Conservation (phyloP, 2,113 vertebrate species). For the Aviceda subcristata region DNA sequence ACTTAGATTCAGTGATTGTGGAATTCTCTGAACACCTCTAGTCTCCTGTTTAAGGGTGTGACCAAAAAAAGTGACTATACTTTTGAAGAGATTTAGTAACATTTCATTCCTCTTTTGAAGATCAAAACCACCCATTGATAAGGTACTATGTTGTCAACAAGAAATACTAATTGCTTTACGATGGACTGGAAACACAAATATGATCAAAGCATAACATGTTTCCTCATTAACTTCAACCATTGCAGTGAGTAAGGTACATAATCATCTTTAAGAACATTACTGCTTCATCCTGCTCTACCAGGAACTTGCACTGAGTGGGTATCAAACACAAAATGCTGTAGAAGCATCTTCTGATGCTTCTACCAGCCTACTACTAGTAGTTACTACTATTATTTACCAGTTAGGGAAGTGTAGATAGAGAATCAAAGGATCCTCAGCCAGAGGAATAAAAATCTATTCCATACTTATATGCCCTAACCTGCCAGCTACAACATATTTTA, state of each 20-base stretch:
- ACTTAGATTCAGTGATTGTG: neutral
- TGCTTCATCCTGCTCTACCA: neutral
- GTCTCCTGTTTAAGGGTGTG: neutral
- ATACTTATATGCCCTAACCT: neutral
- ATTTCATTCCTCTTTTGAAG: neutral
- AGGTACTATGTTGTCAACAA: neutral
- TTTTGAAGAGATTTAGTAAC: neutral
- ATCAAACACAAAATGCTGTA: neutral
- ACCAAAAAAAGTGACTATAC: neutral
- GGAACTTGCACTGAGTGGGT: neutral
- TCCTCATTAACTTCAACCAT: neutral
- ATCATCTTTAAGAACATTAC: neutral
- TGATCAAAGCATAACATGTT: neutral
- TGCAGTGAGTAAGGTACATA: neutral
- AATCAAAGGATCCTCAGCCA: neutral
- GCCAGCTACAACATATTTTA: neutral
- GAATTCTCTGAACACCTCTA: neutral
- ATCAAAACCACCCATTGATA: neutral
- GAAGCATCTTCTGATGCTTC: neutral
- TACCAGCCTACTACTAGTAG: neutral
- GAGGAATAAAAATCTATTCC: neutral
- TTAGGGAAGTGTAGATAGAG: neutral
- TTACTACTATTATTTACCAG: neutral
- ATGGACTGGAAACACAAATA: neutral
- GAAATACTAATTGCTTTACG: neutral